Evolutionary conservation across 2,888 invertebrate genomes (phyloP).

Genomic region (Lasioglossum figueresi): DNA sequence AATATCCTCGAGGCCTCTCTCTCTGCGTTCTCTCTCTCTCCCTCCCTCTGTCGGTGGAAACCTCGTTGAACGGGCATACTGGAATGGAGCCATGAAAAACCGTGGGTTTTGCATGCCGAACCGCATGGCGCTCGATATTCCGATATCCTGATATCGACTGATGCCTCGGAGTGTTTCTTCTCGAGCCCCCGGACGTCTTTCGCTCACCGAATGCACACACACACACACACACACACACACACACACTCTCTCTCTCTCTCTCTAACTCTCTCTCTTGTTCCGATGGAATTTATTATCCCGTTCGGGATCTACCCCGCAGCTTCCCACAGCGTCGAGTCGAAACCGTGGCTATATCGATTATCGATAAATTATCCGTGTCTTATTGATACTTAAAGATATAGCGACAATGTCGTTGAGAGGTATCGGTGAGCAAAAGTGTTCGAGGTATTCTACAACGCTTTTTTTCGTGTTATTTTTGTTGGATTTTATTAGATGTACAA

Average conservation of each 20-base stretch:
- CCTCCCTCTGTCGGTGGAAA: constrained; percentile 20
- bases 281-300: constrained; percentile 69
- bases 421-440: background rate
- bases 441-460: background rate
- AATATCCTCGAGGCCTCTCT: constrained; percentile 62
- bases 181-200: constrained; percentile 58
- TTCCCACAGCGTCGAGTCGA: background rate
- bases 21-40: constrained; percentile 41
- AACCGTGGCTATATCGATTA: background rate
- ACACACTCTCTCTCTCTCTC: too few species aligned
- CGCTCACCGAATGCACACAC: constrained; percentile 36
- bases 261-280: constrained; percentile 1
- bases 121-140: constrained; percentile 69
- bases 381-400: background rate
- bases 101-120: constrained; percentile 64
- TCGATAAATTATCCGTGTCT: background rate
- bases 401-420: background rate
- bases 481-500: background rate
- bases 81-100: constrained; percentile 67
- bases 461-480: background rate
- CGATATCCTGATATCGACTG: constrained; percentile 70
- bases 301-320: constrained; percentile 31
- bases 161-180: constrained; percentile 63
- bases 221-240: constrained; percentile 23
- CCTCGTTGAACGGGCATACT: constrained; percentile 51